These are phyloP conservation scores for Sesia bembeciformis DNA, from an alignment of 2,888 invertebrate species.

Conservation along the genomic window DNA sequence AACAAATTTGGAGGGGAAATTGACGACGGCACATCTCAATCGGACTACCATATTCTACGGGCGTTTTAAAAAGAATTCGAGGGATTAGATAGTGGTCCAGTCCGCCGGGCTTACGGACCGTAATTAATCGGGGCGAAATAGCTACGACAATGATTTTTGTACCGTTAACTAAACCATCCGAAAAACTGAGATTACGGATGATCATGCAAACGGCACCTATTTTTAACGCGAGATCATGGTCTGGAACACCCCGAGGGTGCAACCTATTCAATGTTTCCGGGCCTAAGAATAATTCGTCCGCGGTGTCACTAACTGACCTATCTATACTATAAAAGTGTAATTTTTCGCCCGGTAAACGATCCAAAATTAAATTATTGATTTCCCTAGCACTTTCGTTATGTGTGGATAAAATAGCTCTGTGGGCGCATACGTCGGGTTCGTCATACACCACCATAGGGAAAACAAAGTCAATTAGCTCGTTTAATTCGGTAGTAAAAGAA, in stretches of 20 bases:
- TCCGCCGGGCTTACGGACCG: slow-evolving; percentile 3
- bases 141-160: slow-evolving; percentile 6
- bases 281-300: background rate
- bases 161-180: slow-evolving; percentile 7
- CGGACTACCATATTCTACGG: background rate
- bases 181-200: slow-evolving; percentile 7
- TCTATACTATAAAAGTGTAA: slow-evolving; percentile 1
- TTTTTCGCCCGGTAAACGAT: background rate
- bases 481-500: background rate
- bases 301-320: background rate
- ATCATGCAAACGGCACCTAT: slow-evolving; percentile 6
- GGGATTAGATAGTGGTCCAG: slow-evolving; percentile 5
- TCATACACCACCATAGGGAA: background rate
- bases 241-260: background rate
- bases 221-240: slow-evolving; percentile 3
- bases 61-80: slow-evolving; percentile 1
- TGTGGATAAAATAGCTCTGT: background rate
- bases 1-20: slow-evolving; percentile 6
- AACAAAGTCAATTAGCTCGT: slow-evolving; percentile 1
- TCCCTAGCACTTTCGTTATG: background rate
- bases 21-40: slow-evolving; percentile 6
- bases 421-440: background rate
- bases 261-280: background rate
- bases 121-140: slow-evolving; percentile 5
- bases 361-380: background rate